Conservation (phyloP, 2,113 vertebrate species). For the Oceanodroma tethys region DNA sequence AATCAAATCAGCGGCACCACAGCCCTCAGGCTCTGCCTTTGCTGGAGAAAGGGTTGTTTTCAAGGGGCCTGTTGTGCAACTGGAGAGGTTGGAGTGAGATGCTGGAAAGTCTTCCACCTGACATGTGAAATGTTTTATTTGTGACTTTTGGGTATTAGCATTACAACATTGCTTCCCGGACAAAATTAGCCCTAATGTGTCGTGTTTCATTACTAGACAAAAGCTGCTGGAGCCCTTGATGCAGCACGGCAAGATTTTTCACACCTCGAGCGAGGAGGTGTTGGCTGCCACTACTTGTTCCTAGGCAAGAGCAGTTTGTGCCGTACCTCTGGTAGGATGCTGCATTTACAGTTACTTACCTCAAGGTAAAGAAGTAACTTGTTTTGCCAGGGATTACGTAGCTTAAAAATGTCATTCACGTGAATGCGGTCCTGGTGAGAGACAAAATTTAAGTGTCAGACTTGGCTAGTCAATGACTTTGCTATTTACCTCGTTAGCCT, state of each 20-base stretch:
- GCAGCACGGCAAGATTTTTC: neutral
- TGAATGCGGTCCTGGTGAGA: neutral
- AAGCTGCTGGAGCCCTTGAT: neutral
- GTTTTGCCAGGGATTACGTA: conserved; percentile 7
- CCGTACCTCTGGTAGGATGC: neutral
- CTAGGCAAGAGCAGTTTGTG: neutral
- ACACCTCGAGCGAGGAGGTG: neutral
- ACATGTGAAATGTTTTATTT: neutral
- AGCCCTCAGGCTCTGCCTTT: conserved; percentile 5
- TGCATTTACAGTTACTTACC: conserved; percentile 14
- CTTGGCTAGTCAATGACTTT: neutral
- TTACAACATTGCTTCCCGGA: neutral
- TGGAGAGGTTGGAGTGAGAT: neutral
- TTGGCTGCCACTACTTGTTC: neutral
- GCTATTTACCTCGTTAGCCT: neutral
- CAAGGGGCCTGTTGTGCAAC: neutral
- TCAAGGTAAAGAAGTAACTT: neutral
- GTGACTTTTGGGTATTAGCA: neutral
- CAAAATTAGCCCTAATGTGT: neutral
- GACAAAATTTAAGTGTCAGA: neutral
- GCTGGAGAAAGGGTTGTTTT: neutral
- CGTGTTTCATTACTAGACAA: neutral
- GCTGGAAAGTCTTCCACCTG: neutral
- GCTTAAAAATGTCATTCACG: neutral
- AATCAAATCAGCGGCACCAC: neutral